These are phyloP conservation scores for Taphrorychus bicolor DNA, from an alignment of 2,888 invertebrate genomes.

Conservation along the genomic window DNA sequence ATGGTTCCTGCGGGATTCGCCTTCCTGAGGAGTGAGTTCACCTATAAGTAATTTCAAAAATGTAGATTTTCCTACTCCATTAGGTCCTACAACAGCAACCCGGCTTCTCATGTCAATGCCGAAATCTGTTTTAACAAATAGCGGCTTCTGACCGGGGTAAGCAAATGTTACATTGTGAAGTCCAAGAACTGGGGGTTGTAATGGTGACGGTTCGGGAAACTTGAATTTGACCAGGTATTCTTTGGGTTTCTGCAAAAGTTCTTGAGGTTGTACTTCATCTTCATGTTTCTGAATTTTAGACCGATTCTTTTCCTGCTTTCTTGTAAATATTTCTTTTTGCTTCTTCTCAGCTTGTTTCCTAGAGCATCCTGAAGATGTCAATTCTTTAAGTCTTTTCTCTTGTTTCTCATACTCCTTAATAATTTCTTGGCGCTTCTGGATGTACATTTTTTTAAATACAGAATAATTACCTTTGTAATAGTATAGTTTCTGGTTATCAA, in stretches of 20 bases:
- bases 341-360: conserved; percentile 96
- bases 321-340: conserved; percentile 87
- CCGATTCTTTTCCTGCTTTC: conserved; percentile 92
- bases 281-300: conserved; percentile 82
- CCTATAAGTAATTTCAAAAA: conserved; percentile 92
- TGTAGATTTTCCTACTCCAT: conserved; percentile 99
- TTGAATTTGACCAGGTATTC: conserved; percentile 97
- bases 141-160: conserved; percentile 79
- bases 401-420: conserved; percentile 98
- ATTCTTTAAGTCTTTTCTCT: conserved; percentile 91
- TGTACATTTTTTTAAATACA: conserved; percentile 98
- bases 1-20: conserved; percentile 92
- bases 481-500: conserved; percentile 91
- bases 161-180: conserved; percentile 86
- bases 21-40: conserved; percentile 80
- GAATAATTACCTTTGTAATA: conserved; percentile 99
- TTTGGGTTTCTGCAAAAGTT: conserved; percentile 86
- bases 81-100: conserved; percentile 92
- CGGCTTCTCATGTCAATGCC: conserved; percentile 93
- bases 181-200: conserved; percentile 97
- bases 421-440: conserved; percentile 94
- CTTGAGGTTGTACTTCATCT: conserved; percentile 79
- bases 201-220: conserved; percentile 92
- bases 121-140: conserved; percentile 90
- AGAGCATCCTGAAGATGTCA: conserved; percentile 95